These are phyloP conservation scores for Abscondita cerata DNA, from an alignment of 2,888 invertebrate species.

Conservation along the genomic window DNA sequence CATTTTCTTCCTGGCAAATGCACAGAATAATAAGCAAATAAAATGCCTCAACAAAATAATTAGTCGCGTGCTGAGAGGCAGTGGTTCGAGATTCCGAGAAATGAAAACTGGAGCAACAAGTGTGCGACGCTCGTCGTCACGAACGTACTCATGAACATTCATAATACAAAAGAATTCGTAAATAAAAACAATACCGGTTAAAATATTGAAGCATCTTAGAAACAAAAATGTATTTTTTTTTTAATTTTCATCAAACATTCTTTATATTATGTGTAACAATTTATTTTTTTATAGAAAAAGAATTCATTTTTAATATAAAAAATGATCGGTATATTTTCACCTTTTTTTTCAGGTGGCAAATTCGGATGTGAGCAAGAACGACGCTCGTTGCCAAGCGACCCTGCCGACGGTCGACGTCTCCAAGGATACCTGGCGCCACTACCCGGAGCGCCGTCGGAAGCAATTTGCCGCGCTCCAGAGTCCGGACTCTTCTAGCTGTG, in stretches of 20 bases:
- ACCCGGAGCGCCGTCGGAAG: slow-evolving; percentile 66
- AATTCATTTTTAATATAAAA: no score
- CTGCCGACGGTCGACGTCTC: slow-evolving; percentile 59
- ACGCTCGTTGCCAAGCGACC: slow-evolving; percentile 64
- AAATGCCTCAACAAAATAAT: slow-evolving; percentile 46
- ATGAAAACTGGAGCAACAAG: slow-evolving; percentile 47
- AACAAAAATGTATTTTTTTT: no score
- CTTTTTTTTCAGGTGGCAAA: slow-evolving; percentile 47
- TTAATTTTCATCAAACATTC: no score
- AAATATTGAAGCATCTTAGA: no score
- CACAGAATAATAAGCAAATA: slow-evolving; percentile 40
- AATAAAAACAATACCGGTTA: no score
- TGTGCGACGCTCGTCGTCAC: slow-evolving; percentile 41
- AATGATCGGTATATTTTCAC: slow-evolving; percentile 15
- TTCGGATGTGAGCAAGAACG: slow-evolving; percentile 50
- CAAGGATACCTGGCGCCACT: slow-evolving; percentile 66
- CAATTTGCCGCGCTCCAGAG: slow-evolving; percentile 61
- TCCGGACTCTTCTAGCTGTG: slow-evolving; percentile 46
- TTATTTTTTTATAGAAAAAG: no score
- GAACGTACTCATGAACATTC: not conserved
- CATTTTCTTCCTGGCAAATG: slow-evolving; percentile 1
- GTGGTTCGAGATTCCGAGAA: slow-evolving; percentile 43
- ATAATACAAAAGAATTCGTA: no score
- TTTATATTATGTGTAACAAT: no score
- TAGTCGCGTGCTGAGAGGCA: slow-evolving; percentile 48